These are phyloP conservation scores for Acleris sparsana DNA, from an alignment of 2,888 invertebrate genomes.

Conservation along the genomic window DNA sequence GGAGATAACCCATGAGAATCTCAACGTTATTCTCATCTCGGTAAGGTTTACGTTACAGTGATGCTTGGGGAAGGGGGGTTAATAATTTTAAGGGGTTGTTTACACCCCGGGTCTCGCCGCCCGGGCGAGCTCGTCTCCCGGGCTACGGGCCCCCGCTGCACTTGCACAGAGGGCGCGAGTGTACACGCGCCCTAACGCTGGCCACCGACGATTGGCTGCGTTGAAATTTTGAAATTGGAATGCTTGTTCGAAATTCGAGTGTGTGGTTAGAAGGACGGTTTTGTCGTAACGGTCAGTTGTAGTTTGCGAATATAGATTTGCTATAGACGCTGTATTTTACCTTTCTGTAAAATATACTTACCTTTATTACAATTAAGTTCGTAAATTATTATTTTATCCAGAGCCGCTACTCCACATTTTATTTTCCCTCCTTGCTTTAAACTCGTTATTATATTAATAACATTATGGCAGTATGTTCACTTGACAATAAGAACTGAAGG, in stretches of 20 bases:
- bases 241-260: slow-evolving; percentile 36
- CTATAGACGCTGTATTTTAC: too few species aligned
- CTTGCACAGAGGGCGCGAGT: slow-evolving; percentile 58
- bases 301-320: neutral
- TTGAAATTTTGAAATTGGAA: slow-evolving; percentile 47
- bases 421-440: too few species aligned
- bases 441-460: too few species aligned
- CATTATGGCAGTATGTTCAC: too few species aligned
- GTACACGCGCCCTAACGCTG: slow-evolving; percentile 54
- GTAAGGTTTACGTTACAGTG: slow-evolving; percentile 47
- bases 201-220: slow-evolving; percentile 46
- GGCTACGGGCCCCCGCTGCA: slow-evolving; percentile 68
- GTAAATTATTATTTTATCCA: too few species aligned
- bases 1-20: slow-evolving; percentile 43
- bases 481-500: too few species aligned
- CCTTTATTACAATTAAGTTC: too few species aligned
- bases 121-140: slow-evolving; percentile 76
- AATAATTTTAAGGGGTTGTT: slow-evolving; percentile 56
- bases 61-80: slow-evolving; percentile 33
- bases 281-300: neutral
- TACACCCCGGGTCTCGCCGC: slow-evolving; percentile 62
- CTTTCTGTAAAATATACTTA: too few species aligned
- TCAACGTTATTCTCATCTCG: slow-evolving; percentile 38
- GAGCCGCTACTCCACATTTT: too few species aligned
- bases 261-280: slow-evolving; percentile 2